A percentile compares a stretch with the other conserved stretches of the same genome.
Conservation (phyloP, 2,113 vertebrate species). For the Anarrhichthys ocellatus region DNA sequence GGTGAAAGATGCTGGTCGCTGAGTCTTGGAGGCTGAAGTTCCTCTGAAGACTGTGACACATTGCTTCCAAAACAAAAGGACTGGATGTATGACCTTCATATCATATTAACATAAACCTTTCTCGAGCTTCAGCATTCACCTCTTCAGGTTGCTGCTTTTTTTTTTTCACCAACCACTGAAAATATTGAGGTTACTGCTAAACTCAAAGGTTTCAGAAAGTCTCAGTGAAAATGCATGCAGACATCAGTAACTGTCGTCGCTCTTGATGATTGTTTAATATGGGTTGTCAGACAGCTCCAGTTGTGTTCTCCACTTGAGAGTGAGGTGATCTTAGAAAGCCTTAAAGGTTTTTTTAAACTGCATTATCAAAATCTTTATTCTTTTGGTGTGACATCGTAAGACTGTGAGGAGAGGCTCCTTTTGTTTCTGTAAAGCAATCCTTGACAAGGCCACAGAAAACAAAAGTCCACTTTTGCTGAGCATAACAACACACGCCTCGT, state of each 20-base stretch:
- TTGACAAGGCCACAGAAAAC: slow-evolving; percentile 9
- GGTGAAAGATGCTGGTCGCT: neutral
- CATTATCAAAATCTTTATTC: neutral
- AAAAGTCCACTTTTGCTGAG: slow-evolving; percentile 23
- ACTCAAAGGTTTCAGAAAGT: neutral
- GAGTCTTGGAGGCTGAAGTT: neutral
- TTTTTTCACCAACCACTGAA: neutral
- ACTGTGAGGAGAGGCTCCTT: neutral
- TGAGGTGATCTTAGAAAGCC: neutral
- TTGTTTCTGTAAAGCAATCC: neutral
- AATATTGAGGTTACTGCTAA: neutral
- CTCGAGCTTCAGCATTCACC: neutral
- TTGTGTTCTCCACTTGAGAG: neutral
- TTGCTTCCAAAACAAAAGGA: neutral
- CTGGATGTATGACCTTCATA: neutral
- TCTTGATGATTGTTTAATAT: neutral
- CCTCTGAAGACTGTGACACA: neutral
- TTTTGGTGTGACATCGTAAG: neutral
- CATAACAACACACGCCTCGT: neutral
- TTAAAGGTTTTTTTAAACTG: neutral
- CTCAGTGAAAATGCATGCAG: neutral
- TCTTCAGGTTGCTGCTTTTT: neutral
- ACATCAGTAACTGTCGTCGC: neutral
- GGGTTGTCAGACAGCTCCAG: neutral
- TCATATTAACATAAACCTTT: neutral